These are phyloP conservation scores for Euleptes europaea DNA, from an alignment of 2,113 vertebrate genomes.

Conservation along the genomic window DNA sequence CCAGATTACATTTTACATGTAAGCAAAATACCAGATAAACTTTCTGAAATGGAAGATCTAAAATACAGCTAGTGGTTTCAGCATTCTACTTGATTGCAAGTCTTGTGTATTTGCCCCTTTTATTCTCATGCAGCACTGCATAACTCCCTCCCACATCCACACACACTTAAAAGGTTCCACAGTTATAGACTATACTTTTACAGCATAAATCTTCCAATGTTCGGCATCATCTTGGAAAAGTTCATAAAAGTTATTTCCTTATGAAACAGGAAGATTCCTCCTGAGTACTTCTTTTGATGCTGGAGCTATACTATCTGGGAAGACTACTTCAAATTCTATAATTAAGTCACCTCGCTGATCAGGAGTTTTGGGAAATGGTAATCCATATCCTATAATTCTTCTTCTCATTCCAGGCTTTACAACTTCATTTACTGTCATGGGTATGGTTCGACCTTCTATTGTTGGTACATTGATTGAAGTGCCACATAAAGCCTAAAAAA, in stretches of 20 bases:
- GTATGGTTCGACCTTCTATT: slow-evolving; percentile 93
- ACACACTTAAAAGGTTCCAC: slow-evolving; percentile 66
- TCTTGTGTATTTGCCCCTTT: slow-evolving; percentile 41
- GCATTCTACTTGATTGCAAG: slow-evolving; percentile 69
- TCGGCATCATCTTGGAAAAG: slow-evolving; percentile 74
- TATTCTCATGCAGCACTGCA: slow-evolving; percentile 69
- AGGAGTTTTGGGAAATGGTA: slow-evolving; percentile 94
- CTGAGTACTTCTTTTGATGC: slow-evolving; percentile 96
- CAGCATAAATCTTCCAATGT: slow-evolving; percentile 76
- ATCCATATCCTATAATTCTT: slow-evolving; percentile 92
- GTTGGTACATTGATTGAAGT: slow-evolving; percentile 95
- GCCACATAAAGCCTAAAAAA: slow-evolving; percentile 91
- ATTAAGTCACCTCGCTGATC: slow-evolving; percentile 95
- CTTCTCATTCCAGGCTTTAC: slow-evolving; percentile 96
- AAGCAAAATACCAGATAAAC: slow-evolving; percentile 67
- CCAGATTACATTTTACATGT: slow-evolving; percentile 53
- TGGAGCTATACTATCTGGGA: slow-evolving; percentile 90
- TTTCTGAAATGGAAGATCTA: slow-evolving; percentile 64
- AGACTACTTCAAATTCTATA: slow-evolving; percentile 96
- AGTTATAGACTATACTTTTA: slow-evolving; percentile 79
- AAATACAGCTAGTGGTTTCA: slow-evolving; percentile 62
- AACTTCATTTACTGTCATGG: slow-evolving; percentile 95
- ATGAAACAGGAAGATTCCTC: slow-evolving; percentile 93
- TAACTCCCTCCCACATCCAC: slow-evolving; percentile 51
- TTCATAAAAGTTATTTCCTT: slow-evolving; percentile 63